Evolutionary conservation across 2,113 vertebrate genomes (phyloP).

Genomic region (Stegostoma tigrinum): DNA sequence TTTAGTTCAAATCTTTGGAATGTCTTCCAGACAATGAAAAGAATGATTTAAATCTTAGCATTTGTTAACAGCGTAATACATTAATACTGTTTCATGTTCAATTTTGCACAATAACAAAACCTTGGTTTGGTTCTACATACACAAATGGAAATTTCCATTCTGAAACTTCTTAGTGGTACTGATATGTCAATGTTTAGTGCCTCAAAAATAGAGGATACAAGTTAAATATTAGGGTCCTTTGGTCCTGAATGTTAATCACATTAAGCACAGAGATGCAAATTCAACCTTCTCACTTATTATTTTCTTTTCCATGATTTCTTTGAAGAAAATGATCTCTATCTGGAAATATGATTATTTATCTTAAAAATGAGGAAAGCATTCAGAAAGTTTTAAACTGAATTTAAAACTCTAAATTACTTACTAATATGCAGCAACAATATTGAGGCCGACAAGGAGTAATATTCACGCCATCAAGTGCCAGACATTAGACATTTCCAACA

Average conservation of each 20-base stretch:
- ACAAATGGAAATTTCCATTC: background rate
- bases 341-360: background rate
- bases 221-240: background rate
- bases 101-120: background rate
- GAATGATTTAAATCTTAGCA: background rate
- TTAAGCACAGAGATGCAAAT: background rate
- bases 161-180: background rate
- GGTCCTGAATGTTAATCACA: background rate
- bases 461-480: too few relatives aligned
- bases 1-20: background rate
- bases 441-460: too few relatives aligned
- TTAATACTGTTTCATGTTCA: constrained; percentile 8
- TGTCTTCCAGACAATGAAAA: too few relatives aligned
- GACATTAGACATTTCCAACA: too few relatives aligned
- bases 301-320: background rate
- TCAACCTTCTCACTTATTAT: background rate
- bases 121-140: background rate
- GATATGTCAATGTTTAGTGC: background rate
- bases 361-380: background rate
- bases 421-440: too few relatives aligned
- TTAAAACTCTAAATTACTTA: too few relatives aligned
- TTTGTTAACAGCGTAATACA: constrained; percentile 7
- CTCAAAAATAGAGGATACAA: background rate
- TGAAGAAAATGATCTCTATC: background rate
- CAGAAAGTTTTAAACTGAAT: background rate